Percentiles rank a stretch among this genome's conserved stretches.
phyloP scores from a whole-genome alignment of 1,140 invertebrate species.

The Ceratoteleas bidentatus region DNA sequence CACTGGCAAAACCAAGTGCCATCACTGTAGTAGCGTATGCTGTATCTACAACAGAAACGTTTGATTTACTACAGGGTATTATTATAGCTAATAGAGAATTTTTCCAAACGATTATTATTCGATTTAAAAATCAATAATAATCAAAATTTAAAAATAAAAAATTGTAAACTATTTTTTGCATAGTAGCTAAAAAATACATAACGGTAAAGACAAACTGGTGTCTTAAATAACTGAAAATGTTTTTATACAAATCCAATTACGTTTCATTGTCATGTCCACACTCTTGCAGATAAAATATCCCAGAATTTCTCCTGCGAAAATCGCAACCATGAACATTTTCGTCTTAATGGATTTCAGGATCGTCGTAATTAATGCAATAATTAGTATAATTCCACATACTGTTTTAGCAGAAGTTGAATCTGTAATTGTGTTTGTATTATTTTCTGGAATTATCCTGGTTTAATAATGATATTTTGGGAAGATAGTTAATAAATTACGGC shows the following conservation, averaged over 20 bases:
- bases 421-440: not conserved
- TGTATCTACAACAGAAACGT: constrained; percentile 8
- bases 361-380: not conserved
- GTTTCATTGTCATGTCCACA: not conserved
- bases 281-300: constrained; percentile 7
- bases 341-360: not conserved
- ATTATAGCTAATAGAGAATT: no score
- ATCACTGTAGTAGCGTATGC: not conserved
- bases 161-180: no score
- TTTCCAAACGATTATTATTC: no score
- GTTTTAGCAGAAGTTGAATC: constrained; percentile 6
- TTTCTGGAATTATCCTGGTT: not conserved
- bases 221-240: not conserved
- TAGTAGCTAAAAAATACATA: no score
- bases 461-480: no score
- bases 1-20: not conserved
- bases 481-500: no score
- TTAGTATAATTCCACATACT: constrained; percentile 1
- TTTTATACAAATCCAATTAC: not conserved
- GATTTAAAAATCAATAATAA: no score
- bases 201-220: no score
- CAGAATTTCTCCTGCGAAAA: constrained; percentile 5
- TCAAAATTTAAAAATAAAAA: no score
- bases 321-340: constrained; percentile 23
- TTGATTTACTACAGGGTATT: no score